Evolutionary conservation across 2,113 vertebrate genomes (phyloP), one percentile per base, ranked within the genome.

Genomic region (Cyprinodon brontotheroides): DNA sequence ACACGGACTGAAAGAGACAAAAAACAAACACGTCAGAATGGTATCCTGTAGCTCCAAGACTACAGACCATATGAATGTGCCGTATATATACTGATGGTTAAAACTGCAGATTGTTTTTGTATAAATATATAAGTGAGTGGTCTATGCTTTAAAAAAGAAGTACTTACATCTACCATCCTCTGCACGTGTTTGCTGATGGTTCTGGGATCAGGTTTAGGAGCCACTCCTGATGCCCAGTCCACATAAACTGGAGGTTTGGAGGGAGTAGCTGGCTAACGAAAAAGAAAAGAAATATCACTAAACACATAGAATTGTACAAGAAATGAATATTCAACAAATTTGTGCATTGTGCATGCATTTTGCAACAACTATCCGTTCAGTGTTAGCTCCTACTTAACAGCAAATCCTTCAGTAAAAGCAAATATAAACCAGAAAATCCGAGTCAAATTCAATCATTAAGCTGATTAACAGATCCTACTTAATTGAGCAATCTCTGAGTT

Each of bases 161-260:
- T 86, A 94, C 97, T 96, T 92, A 99, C 97, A 74, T 99, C 97
- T 85, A 99, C 97, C 97, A 99, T 98, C 86, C 97, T 95, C 91
- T 98, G 97, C 74, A 99, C 96, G 0, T 98, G 97, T 86, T 98
- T 99, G 92, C 97, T 97, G 87, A 99, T 96, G 62, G 97, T 98
- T 92, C 96, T 96, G 40, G 96, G 97, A 80, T 98, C 97, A 0
- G 97, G 97, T 89, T 97, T 98, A 45, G 96, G 96, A 74, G 97
- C 92, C 40, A 98, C 93, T 79, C 97, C 97, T 14, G 97, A 95
- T 47, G 96, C 96, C 97, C 97, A 99, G 91, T 98, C 96, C 87
- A 96, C 96, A 82, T 96, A 94, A 67, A 98, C 95, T 20, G 96
- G 94, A 74, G 97, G 96, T 88, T 95, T 96, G 29, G 94, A 97